Evolutionary conservation across 35 echinoderm and acorn worm genomes (phyloP).

Genomic region (Heliocidaris tuberculata): DNA sequence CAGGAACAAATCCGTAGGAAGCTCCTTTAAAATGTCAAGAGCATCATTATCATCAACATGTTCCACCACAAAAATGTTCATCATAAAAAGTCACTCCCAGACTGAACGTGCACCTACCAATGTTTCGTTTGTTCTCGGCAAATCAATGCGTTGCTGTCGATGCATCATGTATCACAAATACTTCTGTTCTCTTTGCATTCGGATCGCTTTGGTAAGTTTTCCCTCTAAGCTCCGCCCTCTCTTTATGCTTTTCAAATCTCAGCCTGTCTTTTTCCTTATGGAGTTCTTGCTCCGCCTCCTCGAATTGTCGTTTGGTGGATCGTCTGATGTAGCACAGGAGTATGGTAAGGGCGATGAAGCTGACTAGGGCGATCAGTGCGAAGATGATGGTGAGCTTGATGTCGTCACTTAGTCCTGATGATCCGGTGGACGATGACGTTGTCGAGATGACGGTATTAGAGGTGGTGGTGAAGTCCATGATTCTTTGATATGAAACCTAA

Average conservation of each 20-base stretch:
- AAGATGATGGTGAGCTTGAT: background rate
- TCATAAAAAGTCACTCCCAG: too few relatives aligned
- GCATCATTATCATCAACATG: too few relatives aligned
- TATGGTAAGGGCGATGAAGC: background rate
- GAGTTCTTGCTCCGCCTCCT: background rate
- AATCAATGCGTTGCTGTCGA: background rate
- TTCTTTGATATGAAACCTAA: background rate
- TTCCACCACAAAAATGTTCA: too few relatives aligned
- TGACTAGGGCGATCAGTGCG: background rate
- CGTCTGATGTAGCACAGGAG: background rate
- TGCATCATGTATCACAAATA: background rate
- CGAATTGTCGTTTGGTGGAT: background rate
- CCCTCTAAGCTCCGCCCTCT: background rate
- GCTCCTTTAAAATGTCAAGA: too few relatives aligned
- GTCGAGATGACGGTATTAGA: background rate
- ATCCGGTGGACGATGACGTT: background rate
- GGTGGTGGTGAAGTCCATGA: background rate
- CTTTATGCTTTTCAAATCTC: background rate
- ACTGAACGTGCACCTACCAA: too few relatives aligned
- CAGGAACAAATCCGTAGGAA: too few relatives aligned
- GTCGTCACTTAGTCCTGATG: background rate
- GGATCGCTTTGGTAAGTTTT: background rate
- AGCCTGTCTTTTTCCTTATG: background rate
- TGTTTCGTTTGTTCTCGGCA: too few relatives aligned
- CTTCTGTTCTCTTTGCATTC: background rate